phyloP scores from a whole-genome alignment of 2,113 vertebrate genomes.

The Psittacara wagleri region DNA sequence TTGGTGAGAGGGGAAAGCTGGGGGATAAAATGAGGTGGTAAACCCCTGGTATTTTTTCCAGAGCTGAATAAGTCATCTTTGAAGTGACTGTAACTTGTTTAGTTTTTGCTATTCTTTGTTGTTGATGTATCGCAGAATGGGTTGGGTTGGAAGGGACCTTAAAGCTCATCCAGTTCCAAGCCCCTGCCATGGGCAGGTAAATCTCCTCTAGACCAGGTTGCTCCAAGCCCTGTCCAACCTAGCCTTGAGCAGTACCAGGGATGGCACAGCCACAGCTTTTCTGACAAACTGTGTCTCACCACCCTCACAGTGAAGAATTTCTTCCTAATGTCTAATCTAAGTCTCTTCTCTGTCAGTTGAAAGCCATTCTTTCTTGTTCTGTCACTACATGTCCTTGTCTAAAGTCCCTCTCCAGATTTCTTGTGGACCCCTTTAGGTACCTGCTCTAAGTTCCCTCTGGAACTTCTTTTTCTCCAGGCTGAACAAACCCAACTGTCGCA shows the following conservation, averaged over 20 bases:
- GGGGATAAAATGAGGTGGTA: not conserved
- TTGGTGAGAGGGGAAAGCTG: not conserved
- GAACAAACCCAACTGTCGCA: not conserved
- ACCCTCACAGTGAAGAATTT: not conserved
- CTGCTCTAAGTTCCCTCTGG: not conserved
- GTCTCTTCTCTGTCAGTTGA: not conserved
- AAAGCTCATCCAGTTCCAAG: not conserved
- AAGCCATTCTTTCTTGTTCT: not conserved
- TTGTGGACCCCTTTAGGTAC: not conserved
- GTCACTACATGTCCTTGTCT: not conserved
- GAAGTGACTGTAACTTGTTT: not conserved
- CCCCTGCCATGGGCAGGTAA: not conserved
- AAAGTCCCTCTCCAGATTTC: not conserved
- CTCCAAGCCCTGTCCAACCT: not conserved
- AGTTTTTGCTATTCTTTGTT: not conserved
- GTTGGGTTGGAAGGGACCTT: not conserved
- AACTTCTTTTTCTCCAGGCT: not conserved
- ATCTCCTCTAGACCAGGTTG: not conserved
- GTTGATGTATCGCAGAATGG: not conserved
- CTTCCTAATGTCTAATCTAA: not conserved
- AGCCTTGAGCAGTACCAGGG: not conserved
- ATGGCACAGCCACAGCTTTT: not conserved
- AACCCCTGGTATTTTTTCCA: not conserved
- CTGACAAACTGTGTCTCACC: not conserved
- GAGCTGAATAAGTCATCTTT: rapidly evolving